These are phyloP conservation scores for Hirtodrosophila trivittata DNA, from an alignment of 2,888 invertebrate genomes.

Conservation along the genomic window DNA sequence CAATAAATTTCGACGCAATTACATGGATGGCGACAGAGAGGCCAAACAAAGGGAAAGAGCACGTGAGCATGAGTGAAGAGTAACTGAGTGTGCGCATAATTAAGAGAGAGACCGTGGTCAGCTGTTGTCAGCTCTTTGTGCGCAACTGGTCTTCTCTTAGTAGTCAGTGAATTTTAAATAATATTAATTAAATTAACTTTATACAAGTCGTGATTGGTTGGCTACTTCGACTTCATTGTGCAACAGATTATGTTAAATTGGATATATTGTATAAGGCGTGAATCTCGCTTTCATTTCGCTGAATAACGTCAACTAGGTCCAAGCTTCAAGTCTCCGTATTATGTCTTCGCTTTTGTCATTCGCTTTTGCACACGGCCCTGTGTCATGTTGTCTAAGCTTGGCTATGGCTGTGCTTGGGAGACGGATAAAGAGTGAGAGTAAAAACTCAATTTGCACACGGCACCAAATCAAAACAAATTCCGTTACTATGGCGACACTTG, in stretches of 20 bases:
- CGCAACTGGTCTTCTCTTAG: conserved; percentile 16
- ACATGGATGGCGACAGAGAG: conserved; percentile 21
- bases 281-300: conserved; percentile 28
- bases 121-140: conserved; percentile 10
- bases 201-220: conserved; percentile 15
- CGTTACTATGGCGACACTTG: conserved; percentile 67
- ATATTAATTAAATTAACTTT: conserved; percentile 31
- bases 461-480: conserved; percentile 66
- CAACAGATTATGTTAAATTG: conserved; percentile 25
- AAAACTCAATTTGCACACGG: conserved; percentile 65
- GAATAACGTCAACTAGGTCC: conserved; percentile 14
- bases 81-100: conserved; percentile 34
- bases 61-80: conserved; percentile 14
- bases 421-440: conserved; percentile 7
- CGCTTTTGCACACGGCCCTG: conserved; percentile 65
- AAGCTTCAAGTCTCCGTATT: conserved; percentile 8
- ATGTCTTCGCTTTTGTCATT: conserved; percentile 18
- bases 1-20: conserved; percentile 70
- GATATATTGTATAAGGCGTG: conserved; percentile 31
- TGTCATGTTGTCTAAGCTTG: conserved; percentile 8
- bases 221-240: conserved; percentile 13
- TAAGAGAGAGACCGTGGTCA: conserved; percentile 42
- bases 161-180: conserved; percentile 22
- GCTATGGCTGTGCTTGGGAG: conserved; percentile 30
- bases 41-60: conserved; percentile 35